phyloP scores from a whole-genome alignment of 2,113 vertebrate species.

The Mustela lutreola region DNA sequence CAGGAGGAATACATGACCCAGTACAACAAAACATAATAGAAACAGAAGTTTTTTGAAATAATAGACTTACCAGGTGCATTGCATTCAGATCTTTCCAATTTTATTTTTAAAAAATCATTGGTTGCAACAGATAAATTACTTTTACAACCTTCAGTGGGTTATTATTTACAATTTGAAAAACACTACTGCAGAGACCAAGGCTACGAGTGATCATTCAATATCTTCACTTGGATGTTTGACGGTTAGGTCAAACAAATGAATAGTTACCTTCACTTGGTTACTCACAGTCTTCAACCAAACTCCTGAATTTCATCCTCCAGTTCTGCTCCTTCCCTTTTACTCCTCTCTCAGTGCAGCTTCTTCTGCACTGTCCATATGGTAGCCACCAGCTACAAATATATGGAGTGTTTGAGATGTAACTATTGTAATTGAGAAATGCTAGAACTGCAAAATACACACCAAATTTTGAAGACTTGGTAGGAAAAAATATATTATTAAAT shows the following conservation, averaged over 20 bases:
- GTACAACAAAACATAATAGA: not conserved
- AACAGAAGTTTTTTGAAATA: not conserved
- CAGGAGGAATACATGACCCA: not conserved
- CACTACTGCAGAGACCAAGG: not conserved
- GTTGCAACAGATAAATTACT: not conserved
- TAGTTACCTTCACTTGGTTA: not conserved
- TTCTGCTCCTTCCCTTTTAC: not conserved
- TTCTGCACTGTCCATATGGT: not conserved
- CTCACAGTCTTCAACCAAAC: not conserved
- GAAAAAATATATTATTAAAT: not conserved
- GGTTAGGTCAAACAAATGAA: not conserved
- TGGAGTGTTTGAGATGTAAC: not conserved
- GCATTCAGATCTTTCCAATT: not conserved
- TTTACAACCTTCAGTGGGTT: not conserved
- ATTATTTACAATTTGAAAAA: not conserved
- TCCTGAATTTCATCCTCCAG: not conserved
- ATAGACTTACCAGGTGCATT: not conserved
- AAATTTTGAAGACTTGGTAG: not conserved
- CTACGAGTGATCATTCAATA: not conserved
- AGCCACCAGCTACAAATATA: not conserved
- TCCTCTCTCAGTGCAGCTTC: not conserved
- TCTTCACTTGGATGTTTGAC: not conserved
- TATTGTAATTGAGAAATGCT: not conserved
- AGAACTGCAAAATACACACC: not conserved
- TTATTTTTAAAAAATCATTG: slow-evolving; percentile 20